Base-by-base conservation (phyloP, 1,140 invertebrate species). In the Sitophilus oryzae region DNA sequence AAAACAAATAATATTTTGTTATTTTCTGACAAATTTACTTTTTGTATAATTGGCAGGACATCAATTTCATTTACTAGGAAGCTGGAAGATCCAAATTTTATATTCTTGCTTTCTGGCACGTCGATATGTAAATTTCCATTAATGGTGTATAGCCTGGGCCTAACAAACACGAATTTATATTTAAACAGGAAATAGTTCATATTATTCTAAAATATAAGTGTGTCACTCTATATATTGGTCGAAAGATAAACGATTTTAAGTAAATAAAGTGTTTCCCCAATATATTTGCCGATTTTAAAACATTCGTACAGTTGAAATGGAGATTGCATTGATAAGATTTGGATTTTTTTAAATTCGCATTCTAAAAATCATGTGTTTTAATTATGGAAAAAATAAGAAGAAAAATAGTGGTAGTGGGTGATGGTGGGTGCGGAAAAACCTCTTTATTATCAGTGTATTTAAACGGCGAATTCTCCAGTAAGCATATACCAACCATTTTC, bases 401-500 rank as follows among this genome's bases (percentile, higher is more conserved):
- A 40, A 68, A 68, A 60, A 60, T 71, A 9, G 65, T 66, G 4
- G 60, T 67, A n/a, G 59, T 71, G 14, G 68, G 70, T 36, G 68
- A 70, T 56, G 63, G 66, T 23, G 47, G 89, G 74, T 92, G 94
- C 16, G 92, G 93, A 37, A 96, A 96, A 77, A 96, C 93, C 0
- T 95, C 91, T 72, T 79, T 96, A 70, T 81, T 95, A 38, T 91
- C 94, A 68, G 88, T 90, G 22, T 94, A 92, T 69, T 91, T 87
- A 6, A 82, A 79, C 40, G 88, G 92, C 60, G 81, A 83, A 68
- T 95, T 94, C 70, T 89, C 90, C 9, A 79, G 81, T 52, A 86
- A 90, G 74, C 91, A 93, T 67, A 82, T 92, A 15, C 89, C 91
- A 3, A 93, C 90, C 59, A 88, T 93, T 81, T 91, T 78, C 84